Evolutionary conservation across 2,888 invertebrate species (phyloP), one percentile per base, ranked within the genome.

Genomic region (Hirtodrosophila alboralis): DNA sequence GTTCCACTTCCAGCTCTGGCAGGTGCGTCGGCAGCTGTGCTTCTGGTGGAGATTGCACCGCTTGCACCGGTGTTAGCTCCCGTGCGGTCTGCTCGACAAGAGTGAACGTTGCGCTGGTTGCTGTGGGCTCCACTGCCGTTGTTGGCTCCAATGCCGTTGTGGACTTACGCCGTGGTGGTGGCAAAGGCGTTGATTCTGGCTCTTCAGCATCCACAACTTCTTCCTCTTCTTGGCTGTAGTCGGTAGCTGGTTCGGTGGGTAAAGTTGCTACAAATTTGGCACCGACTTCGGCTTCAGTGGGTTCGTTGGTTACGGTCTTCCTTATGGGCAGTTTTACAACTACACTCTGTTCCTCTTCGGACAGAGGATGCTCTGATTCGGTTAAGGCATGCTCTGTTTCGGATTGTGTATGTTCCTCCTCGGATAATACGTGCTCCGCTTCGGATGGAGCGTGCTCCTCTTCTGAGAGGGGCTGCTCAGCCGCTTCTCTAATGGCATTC

Each of bases 1-100:
- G 92, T 52, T 96, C 95, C 0, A 96, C 96, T 85, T 95, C 95
- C 60, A 96, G 91, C 87, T 96, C 95, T 18, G 92, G 91, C 1
- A 96, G 93, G 16, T 67, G 89, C 1, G 65, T 67, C 1, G 88
- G 79, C 4, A 80, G 31, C 14, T 75, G 75, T 4, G 67, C 33
- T n/a, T 60, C 52, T 26, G 72, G 53, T 31, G 65, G 47, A 3
- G 66, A 38, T 45, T 60, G 49, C 30, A 67, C 16, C 0, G 81
- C 31, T 36, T 81, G 66, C 2, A 85, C 44, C 0, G 75, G 77
- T 3, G 71, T 61, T 1, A 79, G 8, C 9, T 74, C 65, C 5
- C 66, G 59, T 8, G 40, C 18, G 8, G 41, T 6, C 36, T 71
- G 81, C 31, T 79, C 75, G 12, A 64, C 68, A 34, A 75, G 52